Base-by-base conservation (phyloP, 92 coral and sea anemone genomes). In the Siderastrea radians region DNA sequence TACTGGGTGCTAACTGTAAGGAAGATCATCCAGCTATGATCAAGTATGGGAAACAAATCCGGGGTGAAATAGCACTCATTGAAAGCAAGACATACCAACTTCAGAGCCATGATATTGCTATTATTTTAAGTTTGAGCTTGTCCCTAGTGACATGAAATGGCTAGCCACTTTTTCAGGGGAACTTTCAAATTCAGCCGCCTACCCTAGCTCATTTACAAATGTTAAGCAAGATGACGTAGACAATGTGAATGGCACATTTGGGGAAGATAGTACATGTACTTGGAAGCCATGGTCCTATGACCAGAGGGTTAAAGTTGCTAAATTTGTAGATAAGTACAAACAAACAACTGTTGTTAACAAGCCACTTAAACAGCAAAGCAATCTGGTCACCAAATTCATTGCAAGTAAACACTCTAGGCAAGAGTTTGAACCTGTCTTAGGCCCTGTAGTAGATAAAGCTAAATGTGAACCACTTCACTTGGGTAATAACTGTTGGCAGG, bases 401-500 rank as follows among this genome's bases (percentile, higher is more conserved):
- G 38, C 38, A 26, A 26, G 38, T 26, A 26, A 0, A 26, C 38
- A 26, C 38, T 26, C 38, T 26, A 26, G 38, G 38, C 38, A 26
- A 26, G 38, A 26, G 38, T 26, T 26, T 26, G 38, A 26, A 26
- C 38, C 38, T 26, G 38, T 26, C 38, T 26, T 26, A 26, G 38
- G 38, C 38, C 38, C 38, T 26, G 38, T 26, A 26, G 38, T 26
- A 26, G 38, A 26, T 26, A 26, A 26, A 26, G 38, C 38, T 26
- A 26, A 26, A 26, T 26, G 38, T 26, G 38, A 26, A 26, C 38
- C 38, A 26, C 38, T 26, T 26, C 75, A 74, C 88, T 87, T 90
- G 53, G 88, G 94, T 49, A 93, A 93, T 85, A 93, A 90, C 84
- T 89, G 93, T 86, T 93, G 95, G 91, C 95, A 93, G 79, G 83